Evolutionary conservation across 2,888 invertebrate species (phyloP).

Genomic region (Caenorhabditis sp.): DNA sequence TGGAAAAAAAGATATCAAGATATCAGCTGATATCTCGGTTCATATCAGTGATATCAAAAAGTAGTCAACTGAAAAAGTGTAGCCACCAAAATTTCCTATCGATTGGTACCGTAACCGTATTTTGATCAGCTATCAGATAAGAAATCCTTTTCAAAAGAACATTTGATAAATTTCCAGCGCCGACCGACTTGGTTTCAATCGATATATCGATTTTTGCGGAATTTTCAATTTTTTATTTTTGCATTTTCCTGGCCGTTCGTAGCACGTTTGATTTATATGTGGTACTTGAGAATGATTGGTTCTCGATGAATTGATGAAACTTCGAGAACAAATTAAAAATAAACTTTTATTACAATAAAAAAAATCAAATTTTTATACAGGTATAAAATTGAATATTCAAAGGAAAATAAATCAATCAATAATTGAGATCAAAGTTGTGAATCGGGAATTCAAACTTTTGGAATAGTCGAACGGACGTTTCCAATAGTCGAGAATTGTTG

Average conservation of each 20-base stretch:
- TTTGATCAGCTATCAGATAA: no score
- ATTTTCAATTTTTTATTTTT: slow-evolving; percentile 57
- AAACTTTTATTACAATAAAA: background rate
- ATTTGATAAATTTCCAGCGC: slow-evolving; percentile 34
- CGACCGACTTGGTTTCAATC: slow-evolving; percentile 28
- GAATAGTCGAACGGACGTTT: slow-evolving; percentile 52
- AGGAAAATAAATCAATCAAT: slow-evolving; percentile 14
- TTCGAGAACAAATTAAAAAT: background rate
- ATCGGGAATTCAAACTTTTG: slow-evolving; percentile 38
- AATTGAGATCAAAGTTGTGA: background rate
- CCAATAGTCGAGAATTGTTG: slow-evolving; percentile 57
- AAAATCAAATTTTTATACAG: slow-evolving; percentile 7
- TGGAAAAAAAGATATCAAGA: no score
- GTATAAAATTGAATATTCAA: slow-evolving; percentile 4
- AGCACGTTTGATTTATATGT: slow-evolving; percentile 48
- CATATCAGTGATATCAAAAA: no score
- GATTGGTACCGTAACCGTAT: no score
- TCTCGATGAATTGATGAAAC: slow-evolving; percentile 5
- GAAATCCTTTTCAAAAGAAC: background rate
- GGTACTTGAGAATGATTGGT: slow-evolving; percentile 40
- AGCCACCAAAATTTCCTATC: no score
- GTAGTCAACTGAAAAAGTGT: background rate
- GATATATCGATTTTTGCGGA: slow-evolving; percentile 42
- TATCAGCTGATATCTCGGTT: background rate
- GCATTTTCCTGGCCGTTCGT: slow-evolving; percentile 63